Conservation (phyloP, 1,140 invertebrate genomes). For the Ceratina australensis region DNA sequence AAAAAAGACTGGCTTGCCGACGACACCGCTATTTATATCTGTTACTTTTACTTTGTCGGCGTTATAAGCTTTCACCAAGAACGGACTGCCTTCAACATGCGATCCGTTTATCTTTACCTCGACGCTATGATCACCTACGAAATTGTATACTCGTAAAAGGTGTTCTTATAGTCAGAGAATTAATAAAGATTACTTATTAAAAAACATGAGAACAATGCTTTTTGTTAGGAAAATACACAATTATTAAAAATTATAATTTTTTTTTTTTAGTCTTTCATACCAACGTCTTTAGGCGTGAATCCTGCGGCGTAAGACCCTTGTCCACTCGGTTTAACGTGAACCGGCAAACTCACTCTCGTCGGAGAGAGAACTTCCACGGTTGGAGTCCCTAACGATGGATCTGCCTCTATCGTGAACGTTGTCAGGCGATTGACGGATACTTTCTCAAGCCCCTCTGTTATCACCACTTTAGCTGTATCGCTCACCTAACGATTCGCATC, state of each 20-base stretch:
- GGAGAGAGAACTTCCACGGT: slow-evolving; percentile 90
- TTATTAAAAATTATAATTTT: no score
- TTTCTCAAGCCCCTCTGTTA: slow-evolving; percentile 92
- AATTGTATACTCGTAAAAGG: slow-evolving; percentile 1
- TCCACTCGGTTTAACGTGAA: slow-evolving; percentile 81
- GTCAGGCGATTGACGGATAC: slow-evolving; percentile 93
- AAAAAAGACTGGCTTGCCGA: slow-evolving; percentile 95
- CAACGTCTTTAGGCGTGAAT: slow-evolving; percentile 94
- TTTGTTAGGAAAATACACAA: no score
- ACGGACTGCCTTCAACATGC: slow-evolving; percentile 95
- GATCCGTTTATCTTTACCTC: slow-evolving; percentile 91
- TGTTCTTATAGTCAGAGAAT: neutral
- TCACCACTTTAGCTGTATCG: slow-evolving; percentile 78
- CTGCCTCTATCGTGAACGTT: slow-evolving; percentile 90
- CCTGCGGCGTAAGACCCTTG: slow-evolving; percentile 81
- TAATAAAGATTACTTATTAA: no score
- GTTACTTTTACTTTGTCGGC: slow-evolving; percentile 94
- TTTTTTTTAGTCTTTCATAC: slow-evolving; percentile 72
- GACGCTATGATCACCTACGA: slow-evolving; percentile 92
- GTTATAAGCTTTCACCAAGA: slow-evolving; percentile 97
- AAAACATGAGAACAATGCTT: no score
- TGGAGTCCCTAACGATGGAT: slow-evolving; percentile 85
- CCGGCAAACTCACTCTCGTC: slow-evolving; percentile 85
- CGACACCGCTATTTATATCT: slow-evolving; percentile 92
- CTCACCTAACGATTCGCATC: slow-evolving; percentile 66